phyloP scores from a whole-genome alignment of 2,797 vertebrate genomes.

The Protonibea diacanthus region DNA sequence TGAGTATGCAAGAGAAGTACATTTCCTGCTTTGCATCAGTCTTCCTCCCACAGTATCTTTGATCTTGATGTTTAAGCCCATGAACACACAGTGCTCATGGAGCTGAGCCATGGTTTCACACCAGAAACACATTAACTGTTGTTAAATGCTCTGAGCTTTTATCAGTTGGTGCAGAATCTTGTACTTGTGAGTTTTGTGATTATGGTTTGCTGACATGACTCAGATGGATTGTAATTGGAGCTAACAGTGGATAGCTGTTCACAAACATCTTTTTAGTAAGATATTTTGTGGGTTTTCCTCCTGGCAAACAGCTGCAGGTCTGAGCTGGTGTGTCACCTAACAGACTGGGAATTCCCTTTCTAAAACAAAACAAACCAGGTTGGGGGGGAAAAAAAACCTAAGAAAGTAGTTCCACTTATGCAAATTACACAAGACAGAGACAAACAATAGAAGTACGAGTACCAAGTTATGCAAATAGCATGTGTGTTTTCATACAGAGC shows the following conservation, averaged over 20 bases:
- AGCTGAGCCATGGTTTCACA: conserved; percentile 1
- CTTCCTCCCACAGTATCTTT: conserved; percentile 15
- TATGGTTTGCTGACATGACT: conserved; percentile 8
- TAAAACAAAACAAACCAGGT: conserved; percentile 45
- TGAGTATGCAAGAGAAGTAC: background rate
- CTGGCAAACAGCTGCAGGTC: conserved; percentile 38
- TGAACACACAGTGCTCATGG: background rate
- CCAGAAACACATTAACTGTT: conserved; percentile 1
- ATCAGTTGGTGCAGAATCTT: conserved; percentile 8
- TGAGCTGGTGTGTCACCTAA: conserved; percentile 56
- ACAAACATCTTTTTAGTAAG: conserved; percentile 28
- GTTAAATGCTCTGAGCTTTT: background rate
- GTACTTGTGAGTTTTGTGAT: conserved; percentile 23
- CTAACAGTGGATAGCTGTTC: conserved; percentile 3
- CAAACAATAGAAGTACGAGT: conserved; percentile 12
- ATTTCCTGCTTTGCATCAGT: conserved; percentile 24
- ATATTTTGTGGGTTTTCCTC: conserved; percentile 35
- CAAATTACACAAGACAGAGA: conserved; percentile 30
- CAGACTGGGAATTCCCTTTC: conserved; percentile 69
- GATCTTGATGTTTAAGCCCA: conserved; percentile 17
- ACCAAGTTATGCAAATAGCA: background rate
- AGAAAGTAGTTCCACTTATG: conserved; percentile 50
- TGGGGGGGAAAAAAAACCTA: conserved; percentile 21
- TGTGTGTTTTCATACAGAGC: conserved; percentile 19
- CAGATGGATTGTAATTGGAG: background rate